Conservation (phyloP, 2,888 invertebrate genomes). For the Harpagoxenus sublaevis region DNA sequence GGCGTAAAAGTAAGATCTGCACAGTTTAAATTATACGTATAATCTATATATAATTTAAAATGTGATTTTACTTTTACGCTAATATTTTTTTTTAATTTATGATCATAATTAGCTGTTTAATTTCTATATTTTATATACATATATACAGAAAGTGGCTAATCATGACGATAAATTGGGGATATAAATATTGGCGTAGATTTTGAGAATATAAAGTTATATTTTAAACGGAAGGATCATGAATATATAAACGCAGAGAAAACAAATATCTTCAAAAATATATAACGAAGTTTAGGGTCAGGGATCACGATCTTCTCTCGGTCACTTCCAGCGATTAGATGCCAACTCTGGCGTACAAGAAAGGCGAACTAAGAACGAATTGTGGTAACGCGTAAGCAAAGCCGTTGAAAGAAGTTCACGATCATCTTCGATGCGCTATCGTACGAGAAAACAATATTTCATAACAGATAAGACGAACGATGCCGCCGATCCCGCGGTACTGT, state of each 20-base stretch:
- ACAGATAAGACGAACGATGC: constrained; percentile 34
- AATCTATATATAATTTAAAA: neutral
- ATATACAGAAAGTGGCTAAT: neutral
- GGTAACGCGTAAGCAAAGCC: neutral
- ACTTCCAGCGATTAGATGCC: constrained; percentile 12
- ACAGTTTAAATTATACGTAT: too few relatives aligned
- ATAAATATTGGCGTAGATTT: constrained; percentile 1
- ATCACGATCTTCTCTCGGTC: neutral
- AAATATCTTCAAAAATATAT: constrained; percentile 3
- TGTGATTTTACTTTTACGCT: neutral
- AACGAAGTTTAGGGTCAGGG: neutral
- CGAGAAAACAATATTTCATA: constrained; percentile 23
- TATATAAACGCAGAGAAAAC: neutral
- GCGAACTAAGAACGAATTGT: neutral
- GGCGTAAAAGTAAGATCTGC: too few relatives aligned
- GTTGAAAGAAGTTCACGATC: neutral
- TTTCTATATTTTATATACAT: neutral
- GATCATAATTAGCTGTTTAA: neutral
- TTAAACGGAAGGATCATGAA: neutral
- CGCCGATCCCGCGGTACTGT: neutral
- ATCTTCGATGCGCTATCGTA: neutral
- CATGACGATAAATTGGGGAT: neutral
- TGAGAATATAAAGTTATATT: neutral
- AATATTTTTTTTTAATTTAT: neutral
- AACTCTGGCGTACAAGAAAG: neutral